Percentiles rank a stretch among this genome's conserved stretches.
Evolutionary conservation across 30 jellyfish, hydroid and myxozoan species (phyloP).

Genomic region (Sanderia malayensis): DNA sequence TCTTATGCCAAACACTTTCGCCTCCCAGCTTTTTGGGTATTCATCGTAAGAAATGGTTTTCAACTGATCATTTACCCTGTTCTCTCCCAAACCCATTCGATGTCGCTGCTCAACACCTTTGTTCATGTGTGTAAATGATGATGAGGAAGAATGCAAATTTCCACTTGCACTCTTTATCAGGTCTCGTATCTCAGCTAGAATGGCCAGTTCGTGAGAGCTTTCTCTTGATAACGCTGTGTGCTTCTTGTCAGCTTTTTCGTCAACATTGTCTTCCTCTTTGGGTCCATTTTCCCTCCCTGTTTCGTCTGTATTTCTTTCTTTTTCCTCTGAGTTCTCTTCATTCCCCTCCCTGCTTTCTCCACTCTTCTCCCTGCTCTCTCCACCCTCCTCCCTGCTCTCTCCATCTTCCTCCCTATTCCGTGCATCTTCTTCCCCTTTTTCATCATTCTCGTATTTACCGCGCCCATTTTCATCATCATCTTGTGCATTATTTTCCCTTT

Average conservation of each 20-base stretch:
- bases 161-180: conserved; percentile 52
- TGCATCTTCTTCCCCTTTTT: background rate
- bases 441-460: background rate
- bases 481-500: background rate
- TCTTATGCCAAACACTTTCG: background rate
- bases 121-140: conserved; percentile 7
- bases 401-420: background rate
- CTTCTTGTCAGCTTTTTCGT: no score
- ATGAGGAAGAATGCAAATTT: conserved; percentile 29
- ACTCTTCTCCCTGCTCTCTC: background rate
- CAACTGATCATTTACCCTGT: conserved; percentile 48
- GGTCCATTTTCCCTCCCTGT: conserved; percentile 11
- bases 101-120: conserved; percentile 42
- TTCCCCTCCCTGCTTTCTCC: background rate
- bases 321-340: background rate
- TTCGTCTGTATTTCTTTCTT: background rate
- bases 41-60: conserved; percentile 43
- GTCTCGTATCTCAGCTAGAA: conserved; percentile 58
- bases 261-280: no score
- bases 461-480: background rate
- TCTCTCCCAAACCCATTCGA: conserved; percentile 58
- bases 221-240: conserved; percentile 51
- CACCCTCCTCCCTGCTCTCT: background rate
- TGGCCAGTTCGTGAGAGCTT: conserved; percentile 37
- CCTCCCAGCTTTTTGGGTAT: conserved; percentile 15